Conservation (phyloP, 1,140 invertebrate genomes). For the Tetraneura akinire region DNA sequence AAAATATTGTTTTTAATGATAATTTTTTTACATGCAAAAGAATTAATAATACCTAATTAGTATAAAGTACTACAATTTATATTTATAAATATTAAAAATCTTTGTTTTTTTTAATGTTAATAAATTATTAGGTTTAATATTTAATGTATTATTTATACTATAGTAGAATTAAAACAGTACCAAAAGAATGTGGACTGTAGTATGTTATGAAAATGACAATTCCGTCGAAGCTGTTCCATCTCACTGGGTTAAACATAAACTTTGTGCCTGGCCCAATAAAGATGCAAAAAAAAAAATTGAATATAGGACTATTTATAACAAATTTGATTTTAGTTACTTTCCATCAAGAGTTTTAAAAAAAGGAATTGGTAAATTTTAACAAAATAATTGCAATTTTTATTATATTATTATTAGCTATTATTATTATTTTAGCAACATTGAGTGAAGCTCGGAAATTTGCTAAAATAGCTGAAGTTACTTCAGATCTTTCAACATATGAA, state of each 20-base stretch:
- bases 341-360: constrained; percentile 12
- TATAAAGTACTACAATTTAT: too few relatives aligned
- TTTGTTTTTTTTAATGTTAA: too few relatives aligned
- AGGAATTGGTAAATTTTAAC: constrained; percentile 14
- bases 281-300: neutral
- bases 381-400: neutral
- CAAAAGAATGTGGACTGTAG: constrained; percentile 9
- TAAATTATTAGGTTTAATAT: too few relatives aligned
- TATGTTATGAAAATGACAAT: neutral
- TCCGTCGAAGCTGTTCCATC: constrained; percentile 4
- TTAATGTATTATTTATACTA: too few relatives aligned
- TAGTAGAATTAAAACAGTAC: too few relatives aligned
- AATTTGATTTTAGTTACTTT: constrained; percentile 20
- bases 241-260: neutral
- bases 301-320: constrained; percentile 13
- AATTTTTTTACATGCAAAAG: too few relatives aligned
- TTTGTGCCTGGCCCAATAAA: constrained; percentile 20
- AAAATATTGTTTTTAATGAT: too few relatives aligned
- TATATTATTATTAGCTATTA: neutral
- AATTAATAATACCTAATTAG: too few relatives aligned
- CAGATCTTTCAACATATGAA: neutral
- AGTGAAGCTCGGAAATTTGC: neutral
- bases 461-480: neutral
- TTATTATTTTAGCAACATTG: constrained; percentile 2
- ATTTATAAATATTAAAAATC: too few relatives aligned